phyloP scores from a whole-genome alignment of 2,888 invertebrate genomes.

The Ophioninae sp. region DNA sequence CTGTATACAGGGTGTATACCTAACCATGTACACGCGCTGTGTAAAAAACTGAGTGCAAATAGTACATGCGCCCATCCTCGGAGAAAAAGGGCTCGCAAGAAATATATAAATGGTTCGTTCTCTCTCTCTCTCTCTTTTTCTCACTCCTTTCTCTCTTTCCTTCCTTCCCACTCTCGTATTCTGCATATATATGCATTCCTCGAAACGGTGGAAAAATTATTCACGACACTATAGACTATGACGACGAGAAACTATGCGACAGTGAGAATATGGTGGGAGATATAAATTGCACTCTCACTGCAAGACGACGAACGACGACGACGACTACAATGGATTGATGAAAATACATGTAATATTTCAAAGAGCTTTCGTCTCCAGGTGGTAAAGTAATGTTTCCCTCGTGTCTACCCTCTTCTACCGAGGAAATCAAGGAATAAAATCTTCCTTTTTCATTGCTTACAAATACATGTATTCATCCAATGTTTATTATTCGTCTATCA shows the following conservation, averaged over 20 bases:
- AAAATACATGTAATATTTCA: slow-evolving; percentile 53
- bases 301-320: slow-evolving; percentile 16
- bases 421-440: not conserved
- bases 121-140: not conserved
- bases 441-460: not conserved
- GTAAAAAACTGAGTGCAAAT: slow-evolving; percentile 41
- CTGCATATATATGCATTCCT: not conserved
- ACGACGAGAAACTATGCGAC: slow-evolving; percentile 17
- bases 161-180: not conserved
- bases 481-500: slow-evolving; percentile 11
- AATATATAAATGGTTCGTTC: slow-evolving; percentile 50
- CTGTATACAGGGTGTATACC: slow-evolving; percentile 18
- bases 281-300: slow-evolving; percentile 33
- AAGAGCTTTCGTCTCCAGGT: slow-evolving; percentile 39
- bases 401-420: slow-evolving; percentile 10
- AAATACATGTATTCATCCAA: not conserved
- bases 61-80: slow-evolving; percentile 30
- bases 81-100: slow-evolving; percentile 48
- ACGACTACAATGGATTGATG: slow-evolving; percentile 43
- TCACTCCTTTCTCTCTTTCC: not conserved
- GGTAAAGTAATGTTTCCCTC: slow-evolving; percentile 28
- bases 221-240: slow-evolving; percentile 40
- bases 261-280: slow-evolving; percentile 27
- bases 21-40: slow-evolving; percentile 11
- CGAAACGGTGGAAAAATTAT: slow-evolving; percentile 45